These are phyloP conservation scores for Chionomys nivalis DNA, from an alignment of 2,113 vertebrate species.

Conservation along the genomic window DNA sequence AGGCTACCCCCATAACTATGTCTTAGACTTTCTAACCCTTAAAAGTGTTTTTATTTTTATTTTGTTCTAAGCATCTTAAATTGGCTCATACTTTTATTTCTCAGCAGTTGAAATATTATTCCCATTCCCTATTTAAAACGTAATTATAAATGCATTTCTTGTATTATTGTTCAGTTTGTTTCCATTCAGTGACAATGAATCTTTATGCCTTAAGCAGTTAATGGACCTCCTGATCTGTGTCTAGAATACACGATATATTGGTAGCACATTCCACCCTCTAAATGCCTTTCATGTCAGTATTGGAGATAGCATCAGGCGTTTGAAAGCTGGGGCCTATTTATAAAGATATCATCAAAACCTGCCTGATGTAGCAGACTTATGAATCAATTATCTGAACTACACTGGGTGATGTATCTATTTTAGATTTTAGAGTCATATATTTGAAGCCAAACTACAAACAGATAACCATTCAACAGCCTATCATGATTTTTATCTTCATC, in stretches of 20 bases:
- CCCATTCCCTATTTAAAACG: slow-evolving; percentile 17
- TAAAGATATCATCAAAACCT: slow-evolving; percentile 89
- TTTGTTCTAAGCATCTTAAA: slow-evolving; percentile 21
- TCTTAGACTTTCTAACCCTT: background rate
- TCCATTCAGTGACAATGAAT: slow-evolving; percentile 36
- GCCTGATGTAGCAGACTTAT: slow-evolving; percentile 88
- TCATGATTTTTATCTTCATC: slow-evolving; percentile 83
- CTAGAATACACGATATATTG: slow-evolving; percentile 49
- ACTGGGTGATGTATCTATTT: slow-evolving; percentile 85
- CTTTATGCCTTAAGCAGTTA: slow-evolving; percentile 41
- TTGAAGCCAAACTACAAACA: slow-evolving; percentile 81
- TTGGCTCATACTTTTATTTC: slow-evolving; percentile 43
- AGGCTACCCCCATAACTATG: fast-evolving
- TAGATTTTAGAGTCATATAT: slow-evolving; percentile 86
- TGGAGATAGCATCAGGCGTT: slow-evolving; percentile 86
- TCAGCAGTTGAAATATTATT: slow-evolving; percentile 7
- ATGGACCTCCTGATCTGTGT: slow-evolving; percentile 61
- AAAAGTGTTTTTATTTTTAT: slow-evolving; percentile 3
- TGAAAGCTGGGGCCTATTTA: slow-evolving; percentile 86
- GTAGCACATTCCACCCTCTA: slow-evolving; percentile 84
- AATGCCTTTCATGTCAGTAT: slow-evolving; percentile 87
- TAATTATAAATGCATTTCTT: slow-evolving; percentile 46
- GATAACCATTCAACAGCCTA: slow-evolving; percentile 84
- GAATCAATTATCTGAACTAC: slow-evolving; percentile 88
- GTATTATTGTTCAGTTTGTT: slow-evolving; percentile 43